A percentile compares a stretch with the other conserved stretches of the same genome.
phyloP scores from a whole-genome alignment of 2,797 vertebrate genomes.

The Pantherophis alleghaniensis region DNA sequence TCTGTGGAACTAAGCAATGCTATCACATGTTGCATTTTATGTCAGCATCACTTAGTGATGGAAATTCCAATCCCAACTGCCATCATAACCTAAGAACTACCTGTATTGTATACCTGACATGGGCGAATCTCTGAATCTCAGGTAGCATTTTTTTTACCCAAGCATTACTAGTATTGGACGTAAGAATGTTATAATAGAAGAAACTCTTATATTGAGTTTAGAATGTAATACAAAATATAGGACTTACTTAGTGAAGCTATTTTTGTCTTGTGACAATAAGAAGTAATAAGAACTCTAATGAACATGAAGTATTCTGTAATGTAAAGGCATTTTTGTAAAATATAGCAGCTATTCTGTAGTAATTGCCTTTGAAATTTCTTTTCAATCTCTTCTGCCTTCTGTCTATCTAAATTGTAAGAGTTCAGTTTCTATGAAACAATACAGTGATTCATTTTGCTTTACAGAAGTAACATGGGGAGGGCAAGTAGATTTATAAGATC shows the following conservation, averaged over 20 bases:
- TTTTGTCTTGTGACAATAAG: not conserved
- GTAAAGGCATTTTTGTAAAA: not conserved
- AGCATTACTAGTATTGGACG: not conserved
- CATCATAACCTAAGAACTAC: not conserved
- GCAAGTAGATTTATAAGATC: not conserved
- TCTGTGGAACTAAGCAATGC: not conserved
- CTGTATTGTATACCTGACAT: not conserved
- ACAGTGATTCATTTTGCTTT: not conserved
- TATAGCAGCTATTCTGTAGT: not conserved
- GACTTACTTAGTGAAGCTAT: not conserved
- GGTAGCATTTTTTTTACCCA: not conserved
- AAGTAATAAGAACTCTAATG: conserved; percentile 10
- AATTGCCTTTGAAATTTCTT: not conserved
- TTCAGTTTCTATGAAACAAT: not conserved
- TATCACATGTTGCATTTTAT: not conserved
- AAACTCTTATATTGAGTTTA: not conserved
- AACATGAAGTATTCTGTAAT: not conserved
- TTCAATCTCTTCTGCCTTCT: not conserved
- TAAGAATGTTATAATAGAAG: not conserved
- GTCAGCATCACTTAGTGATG: not conserved
- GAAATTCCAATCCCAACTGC: not conserved
- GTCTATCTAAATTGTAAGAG: not conserved
- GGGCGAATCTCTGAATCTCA: not conserved
- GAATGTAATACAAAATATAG: not conserved
- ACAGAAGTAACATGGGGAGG: not conserved